A percentile compares a stretch with the other conserved stretches of the same genome.
phyloP scores from a whole-genome alignment of 2,113 vertebrate genomes.

The Dipodomys stephensi region DNA sequence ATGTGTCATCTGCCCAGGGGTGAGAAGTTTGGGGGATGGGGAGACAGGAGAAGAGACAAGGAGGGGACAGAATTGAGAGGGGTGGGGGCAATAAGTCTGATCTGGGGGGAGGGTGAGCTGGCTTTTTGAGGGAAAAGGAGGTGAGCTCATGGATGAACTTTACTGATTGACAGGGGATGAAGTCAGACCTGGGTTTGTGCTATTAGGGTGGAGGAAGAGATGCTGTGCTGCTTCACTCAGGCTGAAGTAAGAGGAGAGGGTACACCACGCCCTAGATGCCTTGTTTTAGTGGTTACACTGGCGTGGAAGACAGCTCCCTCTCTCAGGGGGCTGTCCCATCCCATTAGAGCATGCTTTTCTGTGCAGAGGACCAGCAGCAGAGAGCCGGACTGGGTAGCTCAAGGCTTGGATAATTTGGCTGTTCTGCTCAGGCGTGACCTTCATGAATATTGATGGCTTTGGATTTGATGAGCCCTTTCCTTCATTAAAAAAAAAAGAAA shows the following conservation, averaged over 20 bases:
- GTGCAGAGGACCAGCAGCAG: neutral
- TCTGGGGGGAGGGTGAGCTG: neutral
- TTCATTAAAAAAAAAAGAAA: neutral
- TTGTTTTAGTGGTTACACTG: neutral
- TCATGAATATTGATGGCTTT: neutral
- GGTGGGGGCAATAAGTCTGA: fast-evolving
- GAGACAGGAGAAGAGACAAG: neutral
- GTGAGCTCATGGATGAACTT: constrained; percentile 25
- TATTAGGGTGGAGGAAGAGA: neutral
- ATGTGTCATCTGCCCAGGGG: neutral
- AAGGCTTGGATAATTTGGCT: neutral
- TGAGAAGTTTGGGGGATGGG: too few species aligned
- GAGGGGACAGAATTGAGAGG: too few species aligned
- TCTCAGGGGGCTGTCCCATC: neutral
- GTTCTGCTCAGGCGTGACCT: neutral
- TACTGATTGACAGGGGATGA: neutral
- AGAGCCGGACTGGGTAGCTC: neutral
- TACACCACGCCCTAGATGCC: too few species aligned
- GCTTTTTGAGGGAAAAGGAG: neutral
- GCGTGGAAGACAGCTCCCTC: neutral
- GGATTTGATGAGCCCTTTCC: neutral
- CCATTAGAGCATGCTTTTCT: neutral
- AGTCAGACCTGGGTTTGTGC: neutral
- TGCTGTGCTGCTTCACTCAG: neutral
- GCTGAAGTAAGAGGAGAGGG: neutral